Percentiles rank a stretch among this genome's conserved stretches.
These are phyloP conservation scores for Sebastiscus albofasciatus DNA, from an alignment of 2,797 vertebrate genomes.

Conservation along the genomic window DNA sequence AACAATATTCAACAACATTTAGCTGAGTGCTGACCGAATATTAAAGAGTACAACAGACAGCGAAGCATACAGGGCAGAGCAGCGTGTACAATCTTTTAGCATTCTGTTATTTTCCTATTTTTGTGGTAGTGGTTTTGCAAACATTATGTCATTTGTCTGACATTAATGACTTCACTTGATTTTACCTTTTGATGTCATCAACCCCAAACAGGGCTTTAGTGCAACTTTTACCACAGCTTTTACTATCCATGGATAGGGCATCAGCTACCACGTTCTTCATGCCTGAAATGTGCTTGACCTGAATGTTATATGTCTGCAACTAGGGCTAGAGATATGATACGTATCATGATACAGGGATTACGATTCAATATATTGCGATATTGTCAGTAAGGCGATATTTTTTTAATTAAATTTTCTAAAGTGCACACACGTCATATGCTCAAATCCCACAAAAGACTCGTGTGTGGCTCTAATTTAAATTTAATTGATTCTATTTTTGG, in stretches of 20 bases:
- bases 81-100: background rate
- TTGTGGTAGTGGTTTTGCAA: background rate
- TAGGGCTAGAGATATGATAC: too few species aligned
- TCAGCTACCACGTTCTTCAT: background rate
- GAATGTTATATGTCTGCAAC: background rate
- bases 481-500: background rate
- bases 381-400: too few species aligned
- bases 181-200: background rate
- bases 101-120: background rate
- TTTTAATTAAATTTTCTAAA: too few species aligned
- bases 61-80: background rate
- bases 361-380: too few species aligned
- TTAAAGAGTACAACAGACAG: background rate
- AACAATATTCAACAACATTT: constrained; percentile 15
- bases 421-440: too few species aligned
- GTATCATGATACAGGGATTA: too few species aligned
- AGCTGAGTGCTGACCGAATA: background rate
- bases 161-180: background rate
- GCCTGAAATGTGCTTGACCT: too few species aligned
- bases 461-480: background rate
- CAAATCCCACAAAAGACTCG: background rate
- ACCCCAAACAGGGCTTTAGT: background rate
- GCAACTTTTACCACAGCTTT: background rate
- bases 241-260: background rate
- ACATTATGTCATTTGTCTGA: background rate